Conservation (phyloP, 35 echinoderm and acorn worm genomes). For the Acanthaster planci region DNA sequence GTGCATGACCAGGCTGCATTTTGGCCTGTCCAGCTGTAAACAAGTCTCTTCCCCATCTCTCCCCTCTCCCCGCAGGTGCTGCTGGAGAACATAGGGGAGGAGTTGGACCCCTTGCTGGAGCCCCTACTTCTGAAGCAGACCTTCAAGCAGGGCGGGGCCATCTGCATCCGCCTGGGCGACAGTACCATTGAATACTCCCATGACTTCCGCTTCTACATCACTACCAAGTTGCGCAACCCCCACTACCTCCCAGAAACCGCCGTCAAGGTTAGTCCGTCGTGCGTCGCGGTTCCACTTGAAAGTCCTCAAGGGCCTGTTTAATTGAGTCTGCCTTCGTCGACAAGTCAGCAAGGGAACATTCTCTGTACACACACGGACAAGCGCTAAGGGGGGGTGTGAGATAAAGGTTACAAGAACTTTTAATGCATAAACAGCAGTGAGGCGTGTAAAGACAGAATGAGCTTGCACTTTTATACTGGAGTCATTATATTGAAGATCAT, state of each 20-base stretch:
- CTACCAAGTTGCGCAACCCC: constrained; percentile 96
- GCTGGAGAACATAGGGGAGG: constrained; percentile 89
- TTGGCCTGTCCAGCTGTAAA: not conserved
- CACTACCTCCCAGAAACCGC: constrained; percentile 98
- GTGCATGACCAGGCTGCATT: too few species aligned
- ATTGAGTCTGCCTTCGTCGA: too few species aligned
- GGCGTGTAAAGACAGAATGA: too few species aligned
- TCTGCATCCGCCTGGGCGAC: constrained; percentile 95
- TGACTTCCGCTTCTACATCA: constrained; percentile 98
- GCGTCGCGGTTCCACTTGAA: too few species aligned
- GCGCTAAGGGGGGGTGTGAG: too few species aligned
- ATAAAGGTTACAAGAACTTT: too few species aligned
- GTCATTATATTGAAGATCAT: too few species aligned
- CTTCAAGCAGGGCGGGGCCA: constrained; percentile 92
- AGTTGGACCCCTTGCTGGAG: constrained; percentile 92
- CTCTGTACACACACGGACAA: too few species aligned
- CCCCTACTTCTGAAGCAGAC: constrained; percentile 98
- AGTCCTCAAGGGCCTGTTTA: too few species aligned
- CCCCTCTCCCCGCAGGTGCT: constrained; percentile 59
- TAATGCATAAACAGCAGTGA: too few species aligned
- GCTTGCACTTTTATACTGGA: too few species aligned
- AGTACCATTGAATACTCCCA: constrained; percentile 99
- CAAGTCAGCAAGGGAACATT: too few species aligned
- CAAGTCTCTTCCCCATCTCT: not conserved
- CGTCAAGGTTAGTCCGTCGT: constrained; percentile 75